Evolutionary conservation across 2,797 vertebrate genomes (phyloP), one percentile per base, ranked within the genome.

Genomic region (Phoebastria nigripes): DNA sequence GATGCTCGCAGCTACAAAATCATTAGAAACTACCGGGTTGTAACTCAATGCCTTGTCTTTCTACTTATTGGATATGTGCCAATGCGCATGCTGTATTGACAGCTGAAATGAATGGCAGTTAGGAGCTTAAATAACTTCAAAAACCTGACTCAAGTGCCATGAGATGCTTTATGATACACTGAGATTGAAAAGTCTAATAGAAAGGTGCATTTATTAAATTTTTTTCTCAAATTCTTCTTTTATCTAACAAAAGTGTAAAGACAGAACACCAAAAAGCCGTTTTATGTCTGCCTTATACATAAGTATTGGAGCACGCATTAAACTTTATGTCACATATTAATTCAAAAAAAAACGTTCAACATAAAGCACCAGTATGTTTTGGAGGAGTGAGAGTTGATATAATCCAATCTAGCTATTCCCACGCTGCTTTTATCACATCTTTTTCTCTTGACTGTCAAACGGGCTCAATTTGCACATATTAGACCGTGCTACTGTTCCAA

Each of bases 221-320:
- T 55, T 8, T 22, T 41, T 72, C 49, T 33, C 15, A 47, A 62
- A 67, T 25, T 65, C 26, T 37, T 90, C 24, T 17, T 70, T 94
- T 81, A 35, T 24, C 42, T 61, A 65, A 21, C 12, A 33, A 7
- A 76, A 58, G 28, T 0, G 1, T 51, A 16, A 58, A 74, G 25
- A n/a, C 5, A 8, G 1, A 59, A 59, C 0, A 55, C 4, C 41
- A 42, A 56, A 67, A 88, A 56, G 17, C 26, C 24, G 15, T 21
- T 83, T 66, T 35, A 6, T 8, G 9, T 29, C 29, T 65, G 37
- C 42, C 54, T 65, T 18, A 31, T 4, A 35, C 5, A 1, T 15
- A 14, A 13, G 1, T 9, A 26, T 4, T 20, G 17, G 18, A 63
- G 42, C 55, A 58, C 0, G 0, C 7, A 4, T 25, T 46, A 46